Conservation (phyloP, 2,888 invertebrate species). For the Pammene aurita region DNA sequence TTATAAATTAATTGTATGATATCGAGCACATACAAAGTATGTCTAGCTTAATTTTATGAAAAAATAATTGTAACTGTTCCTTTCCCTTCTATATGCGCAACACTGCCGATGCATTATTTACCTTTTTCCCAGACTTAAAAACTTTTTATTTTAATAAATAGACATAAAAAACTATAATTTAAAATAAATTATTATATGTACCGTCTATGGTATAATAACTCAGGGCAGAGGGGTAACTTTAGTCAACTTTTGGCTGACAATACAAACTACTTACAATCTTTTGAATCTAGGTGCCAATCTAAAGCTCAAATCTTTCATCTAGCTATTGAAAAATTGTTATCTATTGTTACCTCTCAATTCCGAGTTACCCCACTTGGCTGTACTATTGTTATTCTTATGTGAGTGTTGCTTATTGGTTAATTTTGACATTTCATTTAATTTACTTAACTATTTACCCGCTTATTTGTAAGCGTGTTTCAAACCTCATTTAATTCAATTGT, state of each 20-base stretch:
- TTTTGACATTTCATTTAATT: conserved; percentile 31
- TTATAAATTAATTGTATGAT: conserved; percentile 49
- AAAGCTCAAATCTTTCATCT: too few relatives aligned
- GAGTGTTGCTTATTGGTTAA: conserved; percentile 53
- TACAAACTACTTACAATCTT: too few relatives aligned
- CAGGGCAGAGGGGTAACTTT: too few relatives aligned
- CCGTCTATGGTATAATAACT: too few relatives aligned
- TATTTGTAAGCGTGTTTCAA: too few relatives aligned
- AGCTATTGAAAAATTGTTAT: too few relatives aligned
- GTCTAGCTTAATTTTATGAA: conserved; percentile 33
- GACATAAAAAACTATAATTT: not conserved
- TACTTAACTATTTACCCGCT: too few relatives aligned
- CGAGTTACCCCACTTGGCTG: conserved; percentile 8
- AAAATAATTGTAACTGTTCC: conserved; percentile 9
- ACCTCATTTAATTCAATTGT: not conserved
- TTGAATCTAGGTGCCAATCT: too few relatives aligned
- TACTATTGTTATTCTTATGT: conserved; percentile 50
- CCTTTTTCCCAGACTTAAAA: conserved; percentile 8
- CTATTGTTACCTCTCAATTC: too few relatives aligned
- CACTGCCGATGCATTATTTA: conserved; percentile 27
- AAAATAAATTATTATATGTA: not conserved
- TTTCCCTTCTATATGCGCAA: conserved; percentile 16
- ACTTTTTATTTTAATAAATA: not conserved
- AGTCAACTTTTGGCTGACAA: too few relatives aligned
- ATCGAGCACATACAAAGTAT: conserved; percentile 37